Evolutionary conservation across 2,113 vertebrate species (phyloP), one percentile per base, ranked within the genome.

Genomic region (Mesoclemmys tuberculata): DNA sequence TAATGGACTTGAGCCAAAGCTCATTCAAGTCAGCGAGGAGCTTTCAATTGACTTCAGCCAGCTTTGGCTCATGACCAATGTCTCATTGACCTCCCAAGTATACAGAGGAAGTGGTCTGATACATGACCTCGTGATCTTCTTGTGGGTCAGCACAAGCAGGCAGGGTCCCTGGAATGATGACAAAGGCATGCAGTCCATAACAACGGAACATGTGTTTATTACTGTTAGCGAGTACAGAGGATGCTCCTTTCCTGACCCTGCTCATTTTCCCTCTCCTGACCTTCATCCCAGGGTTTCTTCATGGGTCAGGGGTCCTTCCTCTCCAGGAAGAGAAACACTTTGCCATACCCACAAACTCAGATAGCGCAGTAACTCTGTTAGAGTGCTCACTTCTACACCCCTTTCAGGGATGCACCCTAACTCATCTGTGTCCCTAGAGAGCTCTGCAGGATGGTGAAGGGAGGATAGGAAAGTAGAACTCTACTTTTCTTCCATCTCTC

Each of bases 51-150:
- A 75, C 38, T 26, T 44, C 38, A 75, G 21, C 44, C 21, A 19
- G 6, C 41, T 75, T 75, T 26, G 5, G 11, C 9, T 41, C 21
- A 24, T 41, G n/a, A 21, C 38, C 68, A 41, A 41, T 22, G 58
- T 44, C 31, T 81, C 10, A n/a, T n/a, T 78, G 19, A 58, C 3
- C n/a, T 94, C 75, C 12, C n/a, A 27, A 48, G 2, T 38, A 38
- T 0, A 0, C 44, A 31, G 19, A 85, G 8, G 21, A 83, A 58
- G 4, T 38, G 51, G 10, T 29, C 48, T 27, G 2, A 13, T 29
- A 31, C 61, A 18, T 16, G 16, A 64, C 16, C 31, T 31, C 27
- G 29, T 58, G 54, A 12, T 58, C 56, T 58, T 11, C 56, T 64
- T 64, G 61, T n/a, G 61, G 61, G 16, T 35, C 7, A 64, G 61